Conservation (phyloP, 2,113 vertebrate genomes). For the Oreochromis spilurus region DNA sequence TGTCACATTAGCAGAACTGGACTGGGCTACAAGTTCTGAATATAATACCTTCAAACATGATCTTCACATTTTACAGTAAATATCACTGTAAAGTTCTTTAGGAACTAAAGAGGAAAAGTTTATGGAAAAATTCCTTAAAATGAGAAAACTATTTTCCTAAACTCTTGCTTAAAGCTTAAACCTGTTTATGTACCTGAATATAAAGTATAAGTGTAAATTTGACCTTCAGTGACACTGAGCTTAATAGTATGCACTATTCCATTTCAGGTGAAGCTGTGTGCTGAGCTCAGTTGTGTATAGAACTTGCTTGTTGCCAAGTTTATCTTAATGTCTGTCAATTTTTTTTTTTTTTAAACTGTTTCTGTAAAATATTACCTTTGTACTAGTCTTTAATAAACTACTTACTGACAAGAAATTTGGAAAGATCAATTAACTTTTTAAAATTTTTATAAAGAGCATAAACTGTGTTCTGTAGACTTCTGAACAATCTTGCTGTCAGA, state of each 20-base stretch:
- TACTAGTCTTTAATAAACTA: background rate
- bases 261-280: background rate
- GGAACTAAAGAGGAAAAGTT: background rate
- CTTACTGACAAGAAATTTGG: background rate
- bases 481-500: background rate
- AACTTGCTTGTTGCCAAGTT: background rate
- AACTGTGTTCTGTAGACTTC: background rate
- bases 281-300: background rate
- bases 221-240: background rate
- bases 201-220: background rate
- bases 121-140: background rate
- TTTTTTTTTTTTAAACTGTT: background rate
- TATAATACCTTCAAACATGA: background rate
- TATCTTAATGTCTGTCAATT: background rate
- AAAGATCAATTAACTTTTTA: background rate
- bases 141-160: background rate
- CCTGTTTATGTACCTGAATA: background rate
- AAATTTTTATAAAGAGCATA: background rate
- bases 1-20: slow-evolving; percentile 75
- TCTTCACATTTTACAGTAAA: background rate
- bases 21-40: slow-evolving; percentile 70
- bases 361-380: background rate
- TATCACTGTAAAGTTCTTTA: background rate
- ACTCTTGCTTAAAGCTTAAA: background rate
- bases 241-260: background rate